Conservation (phyloP, 2,113 vertebrate genomes). For the Colossoma macropomum region DNA sequence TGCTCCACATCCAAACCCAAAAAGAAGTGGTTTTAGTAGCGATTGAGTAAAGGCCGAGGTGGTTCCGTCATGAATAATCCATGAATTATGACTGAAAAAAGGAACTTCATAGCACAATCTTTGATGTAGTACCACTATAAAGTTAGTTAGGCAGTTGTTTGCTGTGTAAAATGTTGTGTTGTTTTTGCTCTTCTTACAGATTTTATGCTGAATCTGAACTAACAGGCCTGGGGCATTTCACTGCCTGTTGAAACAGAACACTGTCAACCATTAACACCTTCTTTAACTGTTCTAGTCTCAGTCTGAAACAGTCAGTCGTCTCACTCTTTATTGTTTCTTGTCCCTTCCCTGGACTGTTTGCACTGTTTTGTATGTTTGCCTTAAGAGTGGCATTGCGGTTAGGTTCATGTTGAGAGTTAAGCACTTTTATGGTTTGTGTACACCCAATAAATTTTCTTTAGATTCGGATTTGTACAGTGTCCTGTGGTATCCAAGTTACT, state of each 20-base stretch:
- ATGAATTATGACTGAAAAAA: conserved; percentile 8
- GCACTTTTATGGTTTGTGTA: conserved; percentile 66
- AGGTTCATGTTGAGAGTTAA: conserved; percentile 46
- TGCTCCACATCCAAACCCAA: conserved; percentile 79
- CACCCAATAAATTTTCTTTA: conserved; percentile 44
- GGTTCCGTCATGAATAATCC: background rate
- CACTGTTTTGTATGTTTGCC: conserved; percentile 63
- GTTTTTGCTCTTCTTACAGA: background rate
- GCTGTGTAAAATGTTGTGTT: background rate
- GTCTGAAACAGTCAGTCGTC: conserved; percentile 4
- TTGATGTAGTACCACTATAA: conserved; percentile 12
- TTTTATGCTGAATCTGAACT: background rate
- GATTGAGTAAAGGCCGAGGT: background rate
- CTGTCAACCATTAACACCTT: background rate
- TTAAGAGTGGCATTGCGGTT: conserved; percentile 11
- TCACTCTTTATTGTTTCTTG: conserved; percentile 29
- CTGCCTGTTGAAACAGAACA: background rate
- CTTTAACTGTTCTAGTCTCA: background rate
- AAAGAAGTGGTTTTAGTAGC: conserved; percentile 69
- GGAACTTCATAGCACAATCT: background rate
- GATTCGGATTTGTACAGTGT: conserved; percentile 22
- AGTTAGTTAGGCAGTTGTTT: background rate
- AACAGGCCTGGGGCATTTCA: background rate
- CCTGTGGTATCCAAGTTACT: conserved; percentile 39
- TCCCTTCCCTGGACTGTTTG: conserved; percentile 54